Conservation (phyloP, 2,888 invertebrate genomes). For the Odontothrips loti region DNA sequence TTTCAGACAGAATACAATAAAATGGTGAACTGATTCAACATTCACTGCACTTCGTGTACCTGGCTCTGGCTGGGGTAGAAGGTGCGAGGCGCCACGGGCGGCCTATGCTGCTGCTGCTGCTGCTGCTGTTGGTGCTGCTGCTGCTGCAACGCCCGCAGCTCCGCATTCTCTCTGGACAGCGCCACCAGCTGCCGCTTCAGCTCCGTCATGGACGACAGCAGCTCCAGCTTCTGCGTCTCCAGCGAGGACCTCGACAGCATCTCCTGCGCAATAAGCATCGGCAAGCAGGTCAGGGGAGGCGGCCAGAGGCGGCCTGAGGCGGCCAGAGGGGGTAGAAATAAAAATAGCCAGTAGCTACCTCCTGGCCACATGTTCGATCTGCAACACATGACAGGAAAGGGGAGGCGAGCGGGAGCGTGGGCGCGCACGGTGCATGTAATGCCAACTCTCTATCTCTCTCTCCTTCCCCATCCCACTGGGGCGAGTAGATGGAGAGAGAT, state of each 20-base stretch:
- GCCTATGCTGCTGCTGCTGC: slow-evolving; percentile 43
- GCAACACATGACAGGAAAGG: too few species aligned
- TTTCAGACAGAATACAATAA: too few species aligned
- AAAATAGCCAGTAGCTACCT: too few species aligned
- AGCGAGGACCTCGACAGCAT: slow-evolving; percentile 80
- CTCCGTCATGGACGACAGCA: slow-evolving; percentile 89
- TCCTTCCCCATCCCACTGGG: neutral
- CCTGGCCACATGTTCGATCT: too few species aligned
- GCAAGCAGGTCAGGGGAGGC: neutral
- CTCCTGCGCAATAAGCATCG: slow-evolving; percentile 55
- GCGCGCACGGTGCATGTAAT: too few species aligned
- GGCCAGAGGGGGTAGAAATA: too few species aligned
- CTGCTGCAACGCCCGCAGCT: slow-evolving; percentile 55
- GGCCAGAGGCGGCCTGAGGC: neutral
- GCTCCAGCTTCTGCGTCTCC: slow-evolving; percentile 91
- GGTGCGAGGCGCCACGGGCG: slow-evolving; percentile 47
- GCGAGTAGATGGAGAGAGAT: neutral
- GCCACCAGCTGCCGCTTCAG: slow-evolving; percentile 81
- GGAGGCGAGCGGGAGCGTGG: too few species aligned
- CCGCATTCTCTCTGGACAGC: slow-evolving; percentile 80
- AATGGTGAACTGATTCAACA: too few species aligned
- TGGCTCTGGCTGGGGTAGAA: slow-evolving; percentile 41
- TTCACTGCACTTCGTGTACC: too few species aligned
- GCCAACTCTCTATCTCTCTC: neutral
- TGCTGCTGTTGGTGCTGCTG: slow-evolving; percentile 59